Evolutionary conservation across 2,888 invertebrate species (phyloP).

Genomic region (Nomada lathburiana): DNA sequence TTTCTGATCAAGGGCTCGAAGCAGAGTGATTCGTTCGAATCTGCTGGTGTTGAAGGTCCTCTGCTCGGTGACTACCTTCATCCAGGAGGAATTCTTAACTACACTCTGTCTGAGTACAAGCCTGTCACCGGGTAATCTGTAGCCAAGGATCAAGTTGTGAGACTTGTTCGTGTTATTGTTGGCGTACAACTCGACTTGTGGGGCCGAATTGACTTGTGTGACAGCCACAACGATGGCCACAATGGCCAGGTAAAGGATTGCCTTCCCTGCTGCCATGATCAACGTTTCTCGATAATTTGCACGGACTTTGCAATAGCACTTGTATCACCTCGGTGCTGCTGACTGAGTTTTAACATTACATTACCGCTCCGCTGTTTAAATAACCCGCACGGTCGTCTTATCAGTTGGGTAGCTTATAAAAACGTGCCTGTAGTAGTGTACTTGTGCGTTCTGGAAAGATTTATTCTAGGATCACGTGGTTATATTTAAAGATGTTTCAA

Average conservation of each 20-base stretch:
- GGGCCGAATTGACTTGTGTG: conserved; percentile 35
- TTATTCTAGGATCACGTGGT: conserved; percentile 52
- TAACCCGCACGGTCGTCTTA: conserved; percentile 54
- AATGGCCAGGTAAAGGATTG: conserved; percentile 24
- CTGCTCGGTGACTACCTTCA: conserved; percentile 73
- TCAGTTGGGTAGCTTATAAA: conserved; percentile 54
- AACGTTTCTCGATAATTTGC: not conserved
- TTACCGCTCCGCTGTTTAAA: conserved; percentile 47
- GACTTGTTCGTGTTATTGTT: conserved; percentile 55
- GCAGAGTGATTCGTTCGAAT: conserved; percentile 78
- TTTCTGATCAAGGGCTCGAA: conserved; percentile 83
- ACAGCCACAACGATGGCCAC: conserved; percentile 33
- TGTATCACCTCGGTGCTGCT: not conserved
- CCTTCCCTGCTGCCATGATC: conserved; percentile 51
- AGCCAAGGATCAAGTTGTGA: conserved; percentile 74
- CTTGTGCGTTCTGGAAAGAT: conserved; percentile 48
- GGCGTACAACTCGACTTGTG: not conserved
- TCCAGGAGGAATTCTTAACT: conserved; percentile 72
- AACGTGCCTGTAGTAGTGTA: conserved; percentile 7
- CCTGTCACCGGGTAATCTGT: conserved; percentile 69
- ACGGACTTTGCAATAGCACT: not conserved
- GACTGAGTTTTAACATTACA: conserved; percentile 12
- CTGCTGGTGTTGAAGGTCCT: conserved; percentile 66
- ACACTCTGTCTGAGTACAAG: conserved; percentile 66
- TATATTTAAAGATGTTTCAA: not conserved